Evolutionary conservation across 1,140 invertebrate genomes (phyloP), one percentile per base, ranked within the genome.

Genomic region (Dreissena rostriformis): DNA sequence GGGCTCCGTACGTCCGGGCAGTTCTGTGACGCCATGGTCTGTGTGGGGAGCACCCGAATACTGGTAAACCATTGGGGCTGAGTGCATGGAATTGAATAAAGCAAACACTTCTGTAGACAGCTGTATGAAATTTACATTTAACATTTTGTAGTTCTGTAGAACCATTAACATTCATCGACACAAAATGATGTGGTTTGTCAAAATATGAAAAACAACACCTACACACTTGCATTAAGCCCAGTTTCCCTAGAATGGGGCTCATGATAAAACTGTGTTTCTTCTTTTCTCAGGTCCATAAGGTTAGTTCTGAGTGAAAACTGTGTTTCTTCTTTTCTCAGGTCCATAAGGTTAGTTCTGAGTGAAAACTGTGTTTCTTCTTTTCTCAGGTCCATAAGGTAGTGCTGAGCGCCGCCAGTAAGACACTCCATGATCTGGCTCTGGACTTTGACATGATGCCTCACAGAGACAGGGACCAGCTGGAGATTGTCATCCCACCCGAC

Each of bases 21-120:
- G 71, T 82, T 82, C 51, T 82, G 80, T 82, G 80, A 82, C 75
- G 80, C 80, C 14, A 82, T 82, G 80, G 80, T 82, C 52, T 82
- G 80, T 68, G 65, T 82, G 24, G 80, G 80, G 29, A 82, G 80
- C 80, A 75, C 80, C 11, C 74, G 57, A 68, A 82, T 82, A 49
- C 29, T 82, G 80, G 80, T 75, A 75, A 53, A 72, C 4, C 2
- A 39, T 39, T 39, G 2, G 39, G 39, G 8, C 39, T 39, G 4
- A 5, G 39, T 39, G 39, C 39, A 39, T 39, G 2, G 2, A 39
- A 39, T 39, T 39, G 39, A 39, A 39, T 39, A 5, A 5, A 39
- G 39, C 39, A 39, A 39, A 39, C 39, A 39, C 39, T 39, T n/a
- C n/a, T n/a, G n/a, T n/a, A 39, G 39, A 2, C 39, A 39, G 2